Evolutionary conservation across 2,797 vertebrate genomes (phyloP), one percentile per base, ranked within the genome.

Genomic region (Gallinago nigripennis): DNA sequence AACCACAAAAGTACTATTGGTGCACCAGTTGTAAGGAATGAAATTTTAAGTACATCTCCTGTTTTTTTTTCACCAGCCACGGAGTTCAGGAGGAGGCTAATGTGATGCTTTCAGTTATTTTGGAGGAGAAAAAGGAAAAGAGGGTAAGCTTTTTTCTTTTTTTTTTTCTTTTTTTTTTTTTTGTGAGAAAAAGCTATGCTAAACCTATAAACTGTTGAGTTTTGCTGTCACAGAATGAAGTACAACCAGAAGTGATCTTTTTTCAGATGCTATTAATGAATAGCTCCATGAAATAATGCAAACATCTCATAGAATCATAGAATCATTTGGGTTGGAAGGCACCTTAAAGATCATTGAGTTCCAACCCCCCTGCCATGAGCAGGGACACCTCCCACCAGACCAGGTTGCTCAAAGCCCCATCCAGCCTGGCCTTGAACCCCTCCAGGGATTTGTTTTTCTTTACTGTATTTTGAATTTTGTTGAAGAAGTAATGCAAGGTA

Each of bases 211-310:
- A 58, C 50, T 66, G 46, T 89, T 95, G 66, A 48, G 79, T 50
- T 83, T 88, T 77, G 18, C 70, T 96, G 97, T 92, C 58, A 85
- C 28, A 46, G 35, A 45, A 37, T 57, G 12, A 95, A 91, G 37
- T n/a, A 12, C 41, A 92, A 87, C 12, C 4, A 86, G 75, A 89
- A 91, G 75, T 69, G 65, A 45, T 79, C 15, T 87, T 28, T 61
- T 61, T 58, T 41, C 69, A 80, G n/a, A 50, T 86, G 20, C 21
- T 61, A 20, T 92, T 85, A 76, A 81, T 86, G 20, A 12, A 35
- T 66, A 75, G 16, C 2, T 30, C 65, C 21, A 51, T 72, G 48
- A 85, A 90, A 96, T 84, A 93, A 73, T 41, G 14, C 51, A 80
- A 72, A 35, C 7, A 4, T 41, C 28, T 91, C 41, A 27, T 33